Evolutionary conservation across 2,113 vertebrate species (phyloP), one percentile per base, ranked within the genome.

Genomic region (Hyaena hyaena): DNA sequence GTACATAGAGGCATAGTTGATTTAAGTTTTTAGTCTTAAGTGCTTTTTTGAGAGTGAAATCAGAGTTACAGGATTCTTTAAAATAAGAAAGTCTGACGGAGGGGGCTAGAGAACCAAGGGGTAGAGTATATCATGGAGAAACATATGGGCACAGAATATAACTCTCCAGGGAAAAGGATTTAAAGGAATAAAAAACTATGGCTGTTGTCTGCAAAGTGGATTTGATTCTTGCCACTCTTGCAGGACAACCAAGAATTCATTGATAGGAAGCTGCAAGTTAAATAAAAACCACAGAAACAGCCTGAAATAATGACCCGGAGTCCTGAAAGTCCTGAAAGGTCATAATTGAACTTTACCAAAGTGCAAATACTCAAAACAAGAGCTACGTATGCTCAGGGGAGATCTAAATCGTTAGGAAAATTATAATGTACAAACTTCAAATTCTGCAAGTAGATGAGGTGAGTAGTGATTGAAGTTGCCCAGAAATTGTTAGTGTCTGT

Each of bases 341-440:
- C 15, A 14, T 71, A 81, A 12, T 2, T 55, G 82, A 92, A 77
- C 17, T 61, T 77, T 35, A 89, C 55, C 68, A 88, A 80, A 90
- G 26, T 63, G 77, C 39, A 35, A 26, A 82, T 48, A 61, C 28
- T 39, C 23, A n/a, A 48, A 19, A 92, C 33, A 92, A 83, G 8
- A 92, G 69, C 39, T 88, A 17, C 61, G 1, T 83, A n/a, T 68
- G 6, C 71, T 73, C 53, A 16, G 9, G 19, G n/a, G 12, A 82
- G 23, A 87, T 17, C 35, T 86, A 73, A 86, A 85, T 45, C 45
- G 89, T 93, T 71, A 87, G 80, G 43, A 83, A 96, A 94, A 66
- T 5, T 23, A 35, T 35, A 43, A 45, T 21, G 50, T 21, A 21
- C 26, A 74, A 91, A 66, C 19, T 91, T 35, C 23, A 68, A 71